Base-by-base conservation (phyloP, 2,888 invertebrate genomes). In the Limnephilus rhombicus region DNA sequence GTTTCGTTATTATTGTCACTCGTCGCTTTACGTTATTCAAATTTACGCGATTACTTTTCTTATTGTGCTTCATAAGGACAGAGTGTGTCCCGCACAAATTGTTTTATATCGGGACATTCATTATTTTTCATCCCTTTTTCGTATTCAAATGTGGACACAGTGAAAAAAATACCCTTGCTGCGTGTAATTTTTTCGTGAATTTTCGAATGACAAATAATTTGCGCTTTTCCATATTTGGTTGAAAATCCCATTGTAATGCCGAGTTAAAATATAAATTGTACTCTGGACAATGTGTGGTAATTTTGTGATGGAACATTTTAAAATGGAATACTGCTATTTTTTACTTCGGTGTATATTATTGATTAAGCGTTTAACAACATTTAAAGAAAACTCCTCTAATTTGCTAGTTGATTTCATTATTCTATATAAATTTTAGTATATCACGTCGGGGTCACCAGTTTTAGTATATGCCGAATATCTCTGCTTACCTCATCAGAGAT, bases 41-140 rank as follows among this genome's bases (percentile, higher is more conserved):
- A 90, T 90, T 89, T 86, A 45, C 86, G 86, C 86, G 86, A 86
- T 86, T 86, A 86, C 86, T 86, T 86, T 86, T 86, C 86, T 86
- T 86, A 86, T 86, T 86, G 86, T 86, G 53, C n/a, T 86, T 37
- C 24, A 34, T 37, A 37, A 83, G 34, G 83, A 41, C 37, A 41
- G 83, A 83, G 37, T 83, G 18, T 83, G 15, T 37, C 15, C 37
- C 37, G 37, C 37, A 24, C 37, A 83, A 37, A 37, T 83, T 37
- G 37, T 83, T 90, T 90, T 81, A 81, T 68, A 37, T 83, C 18
- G 24, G 18, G 12, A 89, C 53, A 80, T 81, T 81, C 11, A 18
- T 90, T 45, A 34, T 81, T 89, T 80, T 45, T 41, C 81, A 31
- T 80, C 80, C 29, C 37, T 41, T 37, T 89, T 89, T 89, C 37